phyloP scores from a whole-genome alignment of 2,113 vertebrate species.

The Sylvilagus bachmani region DNA sequence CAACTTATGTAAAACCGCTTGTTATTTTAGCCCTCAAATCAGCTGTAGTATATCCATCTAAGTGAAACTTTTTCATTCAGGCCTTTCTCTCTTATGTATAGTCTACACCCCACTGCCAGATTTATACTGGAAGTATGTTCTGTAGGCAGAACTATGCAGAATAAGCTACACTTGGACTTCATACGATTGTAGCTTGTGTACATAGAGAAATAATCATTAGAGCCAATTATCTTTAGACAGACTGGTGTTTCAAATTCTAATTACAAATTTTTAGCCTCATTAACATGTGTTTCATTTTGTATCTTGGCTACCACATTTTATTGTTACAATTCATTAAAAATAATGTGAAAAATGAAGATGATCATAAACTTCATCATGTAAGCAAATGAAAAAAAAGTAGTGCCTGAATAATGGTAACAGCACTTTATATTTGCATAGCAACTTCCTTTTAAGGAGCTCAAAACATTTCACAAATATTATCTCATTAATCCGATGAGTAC shows the following conservation, averaged over 20 bases:
- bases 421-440: conserved; percentile 71
- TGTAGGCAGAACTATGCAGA: conserved; percentile 55
- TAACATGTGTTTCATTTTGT: conserved; percentile 79
- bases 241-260: conserved; percentile 79
- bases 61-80: not conserved
- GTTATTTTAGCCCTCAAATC: not conserved
- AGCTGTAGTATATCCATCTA: not conserved
- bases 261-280: conserved; percentile 82
- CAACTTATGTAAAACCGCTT: not conserved
- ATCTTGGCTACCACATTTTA: conserved; percentile 81
- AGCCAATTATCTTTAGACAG: conserved; percentile 80
- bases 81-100: not conserved
- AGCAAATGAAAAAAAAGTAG: conserved; percentile 63
- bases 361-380: conserved; percentile 75
- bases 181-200: conserved; percentile 72
- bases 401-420: conserved; percentile 66
- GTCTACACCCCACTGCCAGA: not conserved
- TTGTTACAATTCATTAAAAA: conserved; percentile 82
- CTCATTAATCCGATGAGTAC: conserved; percentile 72
- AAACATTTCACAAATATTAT: conserved; percentile 81
- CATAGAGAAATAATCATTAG: conserved; percentile 76
- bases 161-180: conserved; percentile 68
- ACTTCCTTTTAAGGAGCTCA: conserved; percentile 78
- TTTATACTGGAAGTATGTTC: conserved; percentile 32
- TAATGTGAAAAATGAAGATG: conserved; percentile 78